phyloP scores from a whole-genome alignment of 2,113 vertebrate genomes.

The Machaerirhynchus nigripectus region DNA sequence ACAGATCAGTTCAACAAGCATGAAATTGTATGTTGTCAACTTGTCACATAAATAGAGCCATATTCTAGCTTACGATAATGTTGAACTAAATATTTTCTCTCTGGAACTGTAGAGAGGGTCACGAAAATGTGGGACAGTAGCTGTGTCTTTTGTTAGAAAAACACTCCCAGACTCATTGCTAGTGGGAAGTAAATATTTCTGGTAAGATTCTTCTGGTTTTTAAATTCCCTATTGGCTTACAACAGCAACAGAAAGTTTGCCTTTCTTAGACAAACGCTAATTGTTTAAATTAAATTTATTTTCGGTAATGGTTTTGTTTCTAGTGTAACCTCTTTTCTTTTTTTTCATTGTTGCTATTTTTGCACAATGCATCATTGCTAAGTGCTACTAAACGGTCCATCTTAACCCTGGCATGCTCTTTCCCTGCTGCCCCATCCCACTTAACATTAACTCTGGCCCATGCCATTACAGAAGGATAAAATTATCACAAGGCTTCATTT shows the following conservation, averaged over 20 bases:
- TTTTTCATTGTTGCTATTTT: slow-evolving; percentile 47
- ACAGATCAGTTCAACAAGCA: slow-evolving; percentile 83
- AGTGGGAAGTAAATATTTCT: slow-evolving; percentile 41
- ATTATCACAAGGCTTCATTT: slow-evolving; percentile 13
- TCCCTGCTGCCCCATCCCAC: slow-evolving; percentile 25
- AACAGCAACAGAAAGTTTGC: slow-evolving; percentile 1
- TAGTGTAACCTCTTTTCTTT: background rate
- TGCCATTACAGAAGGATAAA: slow-evolving; percentile 46
- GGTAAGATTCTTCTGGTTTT: background rate
- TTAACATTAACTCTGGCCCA: slow-evolving; percentile 56
- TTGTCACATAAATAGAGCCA: slow-evolving; percentile 82
- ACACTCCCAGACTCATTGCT: background rate
- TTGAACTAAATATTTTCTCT: slow-evolving; percentile 70
- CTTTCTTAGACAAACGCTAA: slow-evolving; percentile 56
- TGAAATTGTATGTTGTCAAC: slow-evolving; percentile 85
- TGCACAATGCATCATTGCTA: slow-evolving; percentile 53
- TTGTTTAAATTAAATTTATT: slow-evolving; percentile 62
- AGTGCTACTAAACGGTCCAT: slow-evolving; percentile 61
- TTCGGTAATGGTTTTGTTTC: slow-evolving; percentile 49
- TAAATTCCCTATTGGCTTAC: background rate
- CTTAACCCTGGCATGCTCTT: slow-evolving; percentile 45
- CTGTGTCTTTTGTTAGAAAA: slow-evolving; percentile 38
- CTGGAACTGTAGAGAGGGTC: slow-evolving; percentile 61
- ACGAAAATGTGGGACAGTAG: slow-evolving; percentile 18
- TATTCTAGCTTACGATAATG: slow-evolving; percentile 73